A percentile compares a stretch with the other conserved stretches of the same genome.
Evolutionary conservation across 2,113 vertebrate species (phyloP).

Genomic region (Equus quagga): DNA sequence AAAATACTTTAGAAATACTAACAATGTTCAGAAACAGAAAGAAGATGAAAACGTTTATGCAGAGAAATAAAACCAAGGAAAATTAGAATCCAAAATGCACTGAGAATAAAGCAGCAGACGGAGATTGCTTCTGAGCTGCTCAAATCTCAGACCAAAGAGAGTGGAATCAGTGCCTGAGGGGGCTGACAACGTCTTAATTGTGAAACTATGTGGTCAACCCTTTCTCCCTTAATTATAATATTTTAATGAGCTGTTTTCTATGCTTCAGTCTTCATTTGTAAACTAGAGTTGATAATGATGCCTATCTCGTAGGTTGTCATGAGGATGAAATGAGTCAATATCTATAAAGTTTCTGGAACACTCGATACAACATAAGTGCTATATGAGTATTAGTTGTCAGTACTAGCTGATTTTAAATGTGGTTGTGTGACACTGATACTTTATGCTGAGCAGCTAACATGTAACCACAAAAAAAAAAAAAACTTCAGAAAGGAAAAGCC

Average conservation of each 20-base stretch:
- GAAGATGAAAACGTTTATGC: not conserved
- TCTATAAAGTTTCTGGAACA: not conserved
- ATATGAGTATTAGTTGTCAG: not conserved
- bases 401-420: not conserved
- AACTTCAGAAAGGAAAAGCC: not conserved
- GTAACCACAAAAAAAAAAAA: not conserved
- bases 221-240: not conserved
- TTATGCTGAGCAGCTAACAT: not conserved
- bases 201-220: not conserved
- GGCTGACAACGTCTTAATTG: too few species aligned
- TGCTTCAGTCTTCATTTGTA: not conserved
- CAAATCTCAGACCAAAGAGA: not conserved
- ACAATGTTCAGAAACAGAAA: not conserved
- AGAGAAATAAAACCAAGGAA: not conserved
- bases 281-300: not conserved
- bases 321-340: not conserved
- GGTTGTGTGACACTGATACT: not conserved
- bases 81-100: not conserved
- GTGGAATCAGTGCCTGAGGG: not conserved
- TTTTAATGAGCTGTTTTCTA: not conserved
- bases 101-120: not conserved
- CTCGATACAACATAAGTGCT: not conserved
- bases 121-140: not conserved
- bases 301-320: not conserved
- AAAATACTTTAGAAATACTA: not conserved